phyloP scores from a whole-genome alignment of 2,888 invertebrate genomes.

The Digitonthophagus gazella region DNA sequence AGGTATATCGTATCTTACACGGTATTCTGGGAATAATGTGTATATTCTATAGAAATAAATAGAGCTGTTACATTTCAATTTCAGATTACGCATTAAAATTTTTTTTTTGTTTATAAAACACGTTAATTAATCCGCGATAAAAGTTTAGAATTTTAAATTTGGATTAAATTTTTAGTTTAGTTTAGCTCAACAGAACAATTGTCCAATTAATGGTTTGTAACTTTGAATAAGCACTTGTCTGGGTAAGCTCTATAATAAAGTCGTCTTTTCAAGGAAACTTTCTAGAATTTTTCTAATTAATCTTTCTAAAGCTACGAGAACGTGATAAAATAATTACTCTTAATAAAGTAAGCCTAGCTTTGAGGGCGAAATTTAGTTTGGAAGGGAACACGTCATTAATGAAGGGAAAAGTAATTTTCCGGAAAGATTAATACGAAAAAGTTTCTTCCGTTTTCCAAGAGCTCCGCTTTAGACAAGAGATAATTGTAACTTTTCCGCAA shows the following conservation, averaged over 20 bases:
- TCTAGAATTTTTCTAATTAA: background rate
- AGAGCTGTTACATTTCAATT: background rate
- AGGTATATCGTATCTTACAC: background rate
- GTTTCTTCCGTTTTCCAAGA: slow-evolving; percentile 26
- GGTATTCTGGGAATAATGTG: background rate
- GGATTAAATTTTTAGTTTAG: background rate
- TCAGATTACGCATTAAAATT: background rate
- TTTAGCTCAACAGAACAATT: background rate
- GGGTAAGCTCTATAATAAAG: background rate
- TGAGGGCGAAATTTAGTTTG: background rate
- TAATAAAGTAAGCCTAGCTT: background rate
- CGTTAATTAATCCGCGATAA: too few relatives aligned
- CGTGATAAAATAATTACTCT: background rate
- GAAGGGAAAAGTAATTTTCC: slow-evolving; percentile 41
- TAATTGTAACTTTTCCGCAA: background rate
- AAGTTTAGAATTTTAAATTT: too few relatives aligned
- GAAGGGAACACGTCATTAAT: slow-evolving; percentile 32
- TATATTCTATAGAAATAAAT: background rate
- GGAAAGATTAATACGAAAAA: slow-evolving; percentile 41
- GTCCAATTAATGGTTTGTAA: background rate
- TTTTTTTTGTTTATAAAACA: too few relatives aligned
- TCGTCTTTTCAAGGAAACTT: background rate
- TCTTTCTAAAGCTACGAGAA: background rate
- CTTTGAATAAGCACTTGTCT: background rate
- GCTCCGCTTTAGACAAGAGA: background rate